Conservation (phyloP, 2,888 invertebrate genomes). For the Cryptosula pallasiana region DNA sequence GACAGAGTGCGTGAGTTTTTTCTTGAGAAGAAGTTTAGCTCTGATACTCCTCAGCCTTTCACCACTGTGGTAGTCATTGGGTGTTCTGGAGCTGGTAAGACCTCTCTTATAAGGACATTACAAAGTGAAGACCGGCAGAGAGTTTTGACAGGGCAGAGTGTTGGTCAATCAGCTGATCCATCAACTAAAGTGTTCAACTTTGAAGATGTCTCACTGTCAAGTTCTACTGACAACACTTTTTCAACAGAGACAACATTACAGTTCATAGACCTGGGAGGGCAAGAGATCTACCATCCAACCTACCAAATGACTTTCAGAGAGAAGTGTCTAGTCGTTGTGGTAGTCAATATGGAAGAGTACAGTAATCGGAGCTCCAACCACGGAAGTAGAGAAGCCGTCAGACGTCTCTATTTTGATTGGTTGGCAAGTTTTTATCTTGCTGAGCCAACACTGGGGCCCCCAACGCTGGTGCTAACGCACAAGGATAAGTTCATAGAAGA, state of each 20-base stretch:
- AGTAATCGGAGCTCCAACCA: background rate
- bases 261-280: background rate
- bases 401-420: background rate
- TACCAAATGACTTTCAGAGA: background rate
- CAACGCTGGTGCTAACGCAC: background rate
- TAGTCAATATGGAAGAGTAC: background rate
- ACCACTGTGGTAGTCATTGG: background rate
- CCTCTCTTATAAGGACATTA: background rate
- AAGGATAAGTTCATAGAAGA: background rate
- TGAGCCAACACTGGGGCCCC: background rate
- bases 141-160: background rate
- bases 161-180: background rate
- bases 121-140: background rate
- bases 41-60: no score
- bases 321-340: background rate
- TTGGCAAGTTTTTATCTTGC: background rate
- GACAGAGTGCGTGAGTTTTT: no score
- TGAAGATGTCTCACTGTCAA: background rate
- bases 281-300: background rate
- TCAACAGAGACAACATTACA: background rate
- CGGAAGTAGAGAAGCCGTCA: background rate
- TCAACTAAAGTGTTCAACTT: background rate
- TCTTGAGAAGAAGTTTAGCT: no score
- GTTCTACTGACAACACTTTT: no score
- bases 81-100: background rate